These are phyloP conservation scores for Plusia festucae DNA, from an alignment of 2,888 invertebrate species.

Conservation along the genomic window DNA sequence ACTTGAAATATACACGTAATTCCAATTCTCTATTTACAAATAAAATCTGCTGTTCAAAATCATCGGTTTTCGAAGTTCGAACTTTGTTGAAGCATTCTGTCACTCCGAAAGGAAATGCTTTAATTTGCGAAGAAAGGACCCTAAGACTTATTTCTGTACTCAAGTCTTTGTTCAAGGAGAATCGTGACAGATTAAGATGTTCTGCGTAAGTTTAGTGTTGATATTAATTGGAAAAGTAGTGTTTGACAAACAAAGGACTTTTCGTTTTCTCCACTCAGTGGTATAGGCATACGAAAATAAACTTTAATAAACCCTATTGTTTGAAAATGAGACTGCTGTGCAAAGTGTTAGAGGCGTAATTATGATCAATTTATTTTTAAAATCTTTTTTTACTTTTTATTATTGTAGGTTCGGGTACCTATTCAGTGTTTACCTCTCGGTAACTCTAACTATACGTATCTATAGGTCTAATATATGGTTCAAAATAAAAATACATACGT, in stretches of 20 bases:
- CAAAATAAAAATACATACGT: no score
- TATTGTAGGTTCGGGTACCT: background rate
- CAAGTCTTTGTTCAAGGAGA: background rate
- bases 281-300: background rate
- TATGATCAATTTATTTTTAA: background rate
- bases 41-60: background rate
- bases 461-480: no score
- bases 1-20: no score
- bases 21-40: conserved; percentile 14
- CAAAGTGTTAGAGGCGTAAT: no score
- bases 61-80: conserved; percentile 11
- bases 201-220: background rate
- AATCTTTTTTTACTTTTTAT: background rate
- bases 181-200: background rate
- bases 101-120: conserved; percentile 49
- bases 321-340: no score
- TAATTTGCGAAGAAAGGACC: conserved; percentile 43
- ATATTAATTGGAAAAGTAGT: conserved; percentile 1
- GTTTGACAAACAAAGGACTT: background rate
- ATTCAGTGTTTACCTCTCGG: no score
- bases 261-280: background rate
- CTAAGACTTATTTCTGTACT: conserved; percentile 43
- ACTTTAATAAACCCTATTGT: background rate
- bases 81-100: conserved; percentile 10
- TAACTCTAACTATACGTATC: no score